These are phyloP conservation scores for Gerris lacustris DNA, from an alignment of 2,888 invertebrate species.

Conservation along the genomic window DNA sequence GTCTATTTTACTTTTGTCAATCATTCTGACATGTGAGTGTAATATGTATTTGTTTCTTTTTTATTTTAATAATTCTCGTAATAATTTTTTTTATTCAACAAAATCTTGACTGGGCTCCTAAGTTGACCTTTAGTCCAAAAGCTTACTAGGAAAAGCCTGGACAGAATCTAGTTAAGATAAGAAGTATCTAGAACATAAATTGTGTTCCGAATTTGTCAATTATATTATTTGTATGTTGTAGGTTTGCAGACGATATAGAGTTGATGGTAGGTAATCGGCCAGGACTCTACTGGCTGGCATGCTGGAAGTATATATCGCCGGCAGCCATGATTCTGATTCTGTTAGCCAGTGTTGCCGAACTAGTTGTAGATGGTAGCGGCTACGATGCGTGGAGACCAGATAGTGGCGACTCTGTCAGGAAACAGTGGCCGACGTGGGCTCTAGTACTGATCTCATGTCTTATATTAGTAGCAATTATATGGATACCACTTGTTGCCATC, in stretches of 20 bases:
- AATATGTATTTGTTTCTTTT: no score
- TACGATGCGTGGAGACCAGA: constrained; percentile 73
- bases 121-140: no score
- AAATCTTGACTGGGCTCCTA: no score
- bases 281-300: constrained; percentile 79
- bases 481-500: constrained; percentile 76
- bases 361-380: constrained; percentile 65
- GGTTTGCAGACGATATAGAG: constrained; percentile 87
- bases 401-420: constrained; percentile 57
- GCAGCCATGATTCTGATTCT: constrained; percentile 77
- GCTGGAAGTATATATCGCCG: constrained; percentile 90
- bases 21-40: no score
- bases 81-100: no score
- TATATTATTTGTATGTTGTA: constrained; percentile 35
- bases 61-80: no score
- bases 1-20: no score
- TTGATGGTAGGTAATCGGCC: constrained; percentile 86
- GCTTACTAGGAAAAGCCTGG: no score
- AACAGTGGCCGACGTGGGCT: constrained; percentile 82
- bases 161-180: no score
- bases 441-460: constrained; percentile 58
- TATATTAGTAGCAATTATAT: constrained; percentile 66
- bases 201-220: no score
- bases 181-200: no score
- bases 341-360: constrained; percentile 67